phyloP scores from a whole-genome alignment of 2,797 vertebrate species.

The Sebastiscus albofasciatus region DNA sequence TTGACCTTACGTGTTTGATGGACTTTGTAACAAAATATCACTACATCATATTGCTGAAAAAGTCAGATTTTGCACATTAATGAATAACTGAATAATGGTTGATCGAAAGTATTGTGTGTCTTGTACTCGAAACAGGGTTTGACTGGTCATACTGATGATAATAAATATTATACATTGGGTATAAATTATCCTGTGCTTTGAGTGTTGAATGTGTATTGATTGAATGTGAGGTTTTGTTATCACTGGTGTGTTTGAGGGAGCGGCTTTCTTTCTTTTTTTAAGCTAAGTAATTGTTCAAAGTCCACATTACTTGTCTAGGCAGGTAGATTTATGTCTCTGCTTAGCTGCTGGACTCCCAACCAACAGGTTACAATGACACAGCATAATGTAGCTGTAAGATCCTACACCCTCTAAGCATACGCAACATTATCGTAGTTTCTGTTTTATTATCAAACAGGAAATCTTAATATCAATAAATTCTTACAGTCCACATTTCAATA shows the following conservation, averaged over 20 bases:
- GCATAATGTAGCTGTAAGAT: background rate
- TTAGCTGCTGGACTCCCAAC: background rate
- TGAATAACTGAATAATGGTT: background rate
- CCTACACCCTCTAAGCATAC: background rate
- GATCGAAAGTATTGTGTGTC: background rate
- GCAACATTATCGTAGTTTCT: background rate
- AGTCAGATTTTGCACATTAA: background rate
- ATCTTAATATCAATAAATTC: constrained; percentile 8
- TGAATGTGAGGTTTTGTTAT: background rate
- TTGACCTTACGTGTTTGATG: background rate
- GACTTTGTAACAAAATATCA: background rate
- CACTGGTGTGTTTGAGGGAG: constrained; percentile 29
- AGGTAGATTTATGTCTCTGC: background rate
- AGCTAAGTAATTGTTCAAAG: constrained; percentile 30
- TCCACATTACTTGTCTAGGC: constrained; percentile 7
- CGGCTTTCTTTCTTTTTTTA: background rate
- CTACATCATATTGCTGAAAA: background rate
- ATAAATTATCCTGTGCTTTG: background rate
- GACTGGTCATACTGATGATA: background rate
- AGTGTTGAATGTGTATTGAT: background rate
- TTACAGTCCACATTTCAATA: constrained; percentile 33
- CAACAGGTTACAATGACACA: background rate
- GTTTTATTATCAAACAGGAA: constrained; percentile 68
- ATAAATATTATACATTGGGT: constrained; percentile 8
- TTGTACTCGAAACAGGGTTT: background rate